Percentiles rank a stretch among this genome's conserved stretches.
These are phyloP conservation scores for Tinea pellionella DNA, from an alignment of 2,888 invertebrate species.

Conservation along the genomic window DNA sequence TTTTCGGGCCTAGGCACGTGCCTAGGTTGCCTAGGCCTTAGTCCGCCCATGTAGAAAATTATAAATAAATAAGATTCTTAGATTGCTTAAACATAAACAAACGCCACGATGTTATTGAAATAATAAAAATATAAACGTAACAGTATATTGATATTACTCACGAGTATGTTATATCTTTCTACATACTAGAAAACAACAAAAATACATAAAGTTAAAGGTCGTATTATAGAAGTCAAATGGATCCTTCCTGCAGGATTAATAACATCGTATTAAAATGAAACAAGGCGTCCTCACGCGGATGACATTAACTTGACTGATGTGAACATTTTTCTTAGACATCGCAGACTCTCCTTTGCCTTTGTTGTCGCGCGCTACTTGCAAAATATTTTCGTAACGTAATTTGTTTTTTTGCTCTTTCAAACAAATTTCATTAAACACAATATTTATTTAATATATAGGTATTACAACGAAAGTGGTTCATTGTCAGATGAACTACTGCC, in stretches of 20 bases:
- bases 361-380: not conserved
- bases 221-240: not conserved
- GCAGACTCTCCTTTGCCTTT: not conserved
- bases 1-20: too few species aligned
- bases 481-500: too few species aligned
- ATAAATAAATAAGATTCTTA: too few species aligned
- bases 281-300: constrained; percentile 15
- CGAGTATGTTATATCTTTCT: too few species aligned
- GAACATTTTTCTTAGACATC: constrained; percentile 10
- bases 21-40: too few species aligned
- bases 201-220: not conserved
- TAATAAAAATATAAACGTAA: too few species aligned
- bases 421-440: constrained; percentile 18
- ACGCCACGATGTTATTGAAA: too few species aligned
- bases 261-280: constrained; percentile 20
- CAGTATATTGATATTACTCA: too few species aligned
- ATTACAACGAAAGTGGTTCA: too few species aligned
- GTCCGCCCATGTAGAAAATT: too few species aligned
- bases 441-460: not conserved
- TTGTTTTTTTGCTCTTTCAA: constrained; percentile 14
- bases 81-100: too few species aligned
- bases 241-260: constrained; percentile 18
- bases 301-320: constrained; percentile 21
- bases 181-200: too few species aligned
- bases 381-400: constrained; percentile 14